phyloP scores from a whole-genome alignment of 2,888 invertebrate genomes.

The Drosophila longiperda region DNA sequence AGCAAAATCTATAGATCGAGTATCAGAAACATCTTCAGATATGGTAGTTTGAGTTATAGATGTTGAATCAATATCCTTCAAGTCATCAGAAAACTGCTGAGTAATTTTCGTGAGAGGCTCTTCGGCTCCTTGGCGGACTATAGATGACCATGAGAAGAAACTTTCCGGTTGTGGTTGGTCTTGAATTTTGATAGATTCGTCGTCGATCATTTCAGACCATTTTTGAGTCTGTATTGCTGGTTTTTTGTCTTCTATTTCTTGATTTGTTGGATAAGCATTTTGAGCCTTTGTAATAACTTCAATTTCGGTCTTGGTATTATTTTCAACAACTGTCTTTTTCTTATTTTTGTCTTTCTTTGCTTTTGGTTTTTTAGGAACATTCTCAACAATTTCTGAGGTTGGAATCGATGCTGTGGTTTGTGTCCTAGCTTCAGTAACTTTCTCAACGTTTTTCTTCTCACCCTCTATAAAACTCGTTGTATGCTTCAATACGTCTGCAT shows the following conservation, averaged over 20 bases:
- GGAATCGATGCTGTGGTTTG: neutral
- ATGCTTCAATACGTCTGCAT: constrained; percentile 67
- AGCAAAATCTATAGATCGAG: neutral
- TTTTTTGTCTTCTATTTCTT: neutral
- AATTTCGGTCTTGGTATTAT: neutral
- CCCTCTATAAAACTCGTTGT: constrained; percentile 60
- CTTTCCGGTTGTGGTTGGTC: constrained; percentile 11
- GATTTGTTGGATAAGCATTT: neutral
- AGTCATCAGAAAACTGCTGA: constrained; percentile 6
- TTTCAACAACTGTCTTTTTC: constrained; percentile 31
- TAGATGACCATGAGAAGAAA: constrained; percentile 54
- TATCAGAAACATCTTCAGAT: constrained; percentile 7
- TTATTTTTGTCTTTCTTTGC: constrained; percentile 38
- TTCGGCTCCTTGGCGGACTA: constrained; percentile 60
- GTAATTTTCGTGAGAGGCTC: constrained; percentile 49
- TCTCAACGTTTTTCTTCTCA: constrained; percentile 61
- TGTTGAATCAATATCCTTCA: neutral
- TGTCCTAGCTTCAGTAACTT: neutral
- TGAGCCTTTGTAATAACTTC: neutral
- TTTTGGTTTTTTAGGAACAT: constrained; percentile 33
- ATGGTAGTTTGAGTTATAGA: neutral
- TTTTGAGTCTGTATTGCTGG: constrained; percentile 14
- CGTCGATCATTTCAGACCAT: constrained; percentile 48
- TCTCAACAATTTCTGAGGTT: constrained; percentile 1
- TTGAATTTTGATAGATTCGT: constrained; percentile 1